Base-by-base conservation (phyloP, 2,797 vertebrate species). In the Danio tinwini region DNA sequence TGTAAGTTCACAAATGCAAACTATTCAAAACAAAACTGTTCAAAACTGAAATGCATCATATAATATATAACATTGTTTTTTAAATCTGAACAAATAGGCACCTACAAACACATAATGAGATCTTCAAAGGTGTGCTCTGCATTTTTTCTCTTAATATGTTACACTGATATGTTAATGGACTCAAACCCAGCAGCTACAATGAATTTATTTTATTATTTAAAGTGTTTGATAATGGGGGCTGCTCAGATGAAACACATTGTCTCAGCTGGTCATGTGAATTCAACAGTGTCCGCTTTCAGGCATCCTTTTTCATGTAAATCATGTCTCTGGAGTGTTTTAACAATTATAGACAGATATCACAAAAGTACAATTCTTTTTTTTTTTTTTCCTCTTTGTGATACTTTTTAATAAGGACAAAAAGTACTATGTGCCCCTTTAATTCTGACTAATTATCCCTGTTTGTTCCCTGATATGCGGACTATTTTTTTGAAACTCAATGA, bases 191-290 rank as follows among this genome's bases (percentile, higher is more conserved):
- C 7, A 59, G 53, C 70, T 21, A 44, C 45, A 13, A 72, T 72
- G 6, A 0, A 59, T 47, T 58, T 29, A 29, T 58, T 58, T 72
- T 13, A 56, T 4, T 7, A 59, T 58, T 40, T 58, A 73, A 58
- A 29, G 19, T n/a, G 42, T 29, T 13, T 72, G 40, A 44, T 72
- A 45, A 42, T 56, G 39, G 40, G 5, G 17, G 17, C 7, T 19
- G 21, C 52, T 47, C 40, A 59, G 40, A 58, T 59, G 1, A 59
- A 59, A 16, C 13, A 44, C 14, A 45, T 19, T 42, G 12, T 21
- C 39, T 21, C 17, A 72, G 52, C 17, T 59, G 13, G 53, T 58
- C 70, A 19, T 21, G 69, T 56, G 69, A 56, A 55, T 10, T 17
- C 17, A 17, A 53, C 3, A 52, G 37, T 39, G 29, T 29, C 52